A percentile compares a stretch with the other conserved stretches of the same genome.
Conservation (phyloP, 2,888 invertebrate genomes). For the Rhamnusium bicolor region DNA sequence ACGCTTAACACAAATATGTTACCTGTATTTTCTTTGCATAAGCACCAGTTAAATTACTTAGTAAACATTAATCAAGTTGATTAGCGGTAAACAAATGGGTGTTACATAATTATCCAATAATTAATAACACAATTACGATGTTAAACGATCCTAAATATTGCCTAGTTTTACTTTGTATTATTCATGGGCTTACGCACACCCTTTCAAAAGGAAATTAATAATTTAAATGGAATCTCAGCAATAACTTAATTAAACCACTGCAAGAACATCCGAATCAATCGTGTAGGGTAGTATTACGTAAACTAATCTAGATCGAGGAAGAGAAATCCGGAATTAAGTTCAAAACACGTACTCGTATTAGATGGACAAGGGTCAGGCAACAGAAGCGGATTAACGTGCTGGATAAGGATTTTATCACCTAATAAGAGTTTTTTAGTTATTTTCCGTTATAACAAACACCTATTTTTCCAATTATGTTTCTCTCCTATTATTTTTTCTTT, state of each 20-base stretch:
- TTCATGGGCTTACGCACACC: constrained; percentile 16
- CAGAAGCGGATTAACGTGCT: constrained; percentile 20
- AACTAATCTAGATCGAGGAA: constrained; percentile 30
- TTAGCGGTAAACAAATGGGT: constrained; percentile 11
- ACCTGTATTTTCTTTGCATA: not conserved
- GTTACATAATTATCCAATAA: constrained; percentile 15
- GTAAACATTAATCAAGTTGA: constrained; percentile 7
- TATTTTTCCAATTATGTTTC: constrained; percentile 23
- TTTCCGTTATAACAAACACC: constrained; percentile 24
- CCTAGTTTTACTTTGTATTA: constrained; percentile 18
- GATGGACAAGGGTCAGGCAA: constrained; percentile 37
- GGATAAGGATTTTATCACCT: constrained; percentile 35
- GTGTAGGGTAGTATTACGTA: constrained; percentile 17
- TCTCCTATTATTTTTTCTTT: not conserved
- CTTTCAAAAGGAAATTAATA: constrained; percentile 19
- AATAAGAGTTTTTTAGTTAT: constrained; percentile 36
- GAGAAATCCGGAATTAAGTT: constrained; percentile 31
- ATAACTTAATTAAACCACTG: constrained; percentile 29
- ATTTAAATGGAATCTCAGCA: constrained; percentile 5
- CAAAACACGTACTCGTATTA: constrained; percentile 35
- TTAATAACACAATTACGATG: constrained; percentile 29
- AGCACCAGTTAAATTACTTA: not conserved
- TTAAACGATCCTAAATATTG: constrained; percentile 29
- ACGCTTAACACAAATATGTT: too few species aligned
- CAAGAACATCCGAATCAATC: constrained; percentile 22